Conservation (phyloP, 2,797 vertebrate genomes). For the Spizella passerina region DNA sequence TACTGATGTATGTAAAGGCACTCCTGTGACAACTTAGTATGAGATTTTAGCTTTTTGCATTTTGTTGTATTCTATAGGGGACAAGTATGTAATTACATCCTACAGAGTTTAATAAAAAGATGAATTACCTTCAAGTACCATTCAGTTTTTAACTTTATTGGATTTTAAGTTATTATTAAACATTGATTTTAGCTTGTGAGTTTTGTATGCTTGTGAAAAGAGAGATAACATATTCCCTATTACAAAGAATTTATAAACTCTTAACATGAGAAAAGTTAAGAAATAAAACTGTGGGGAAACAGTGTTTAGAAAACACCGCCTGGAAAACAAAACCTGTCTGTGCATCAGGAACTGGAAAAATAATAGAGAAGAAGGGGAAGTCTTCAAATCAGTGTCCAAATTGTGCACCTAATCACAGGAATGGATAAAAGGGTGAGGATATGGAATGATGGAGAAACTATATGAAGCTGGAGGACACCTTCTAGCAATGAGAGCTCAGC, state of each 20-base stretch:
- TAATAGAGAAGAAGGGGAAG: not conserved
- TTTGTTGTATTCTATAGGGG: not conserved
- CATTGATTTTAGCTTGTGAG: not conserved
- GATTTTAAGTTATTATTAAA: not conserved
- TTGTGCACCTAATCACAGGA: not conserved
- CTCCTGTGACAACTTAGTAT: not conserved
- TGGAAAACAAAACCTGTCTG: not conserved
- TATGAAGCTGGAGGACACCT: not conserved
- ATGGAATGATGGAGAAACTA: not conserved
- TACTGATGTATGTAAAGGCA: not conserved
- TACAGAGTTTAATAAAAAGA: not conserved
- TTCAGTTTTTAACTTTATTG: not conserved
- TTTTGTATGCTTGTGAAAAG: not conserved
- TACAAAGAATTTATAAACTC: slow-evolving; percentile 4
- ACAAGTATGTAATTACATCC: not conserved
- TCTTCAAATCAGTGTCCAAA: not conserved
- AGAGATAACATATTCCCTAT: not conserved
- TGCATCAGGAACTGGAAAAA: not conserved
- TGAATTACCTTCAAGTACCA: not conserved
- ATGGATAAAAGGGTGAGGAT: not conserved
- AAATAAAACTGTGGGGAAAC: not conserved
- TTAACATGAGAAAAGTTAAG: not conserved
- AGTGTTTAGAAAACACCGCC: not conserved
- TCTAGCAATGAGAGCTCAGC: not conserved
- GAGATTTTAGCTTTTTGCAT: not conserved